These are phyloP conservation scores for Trichechus manatus DNA, from an alignment of 2,113 vertebrate species.

Conservation along the genomic window DNA sequence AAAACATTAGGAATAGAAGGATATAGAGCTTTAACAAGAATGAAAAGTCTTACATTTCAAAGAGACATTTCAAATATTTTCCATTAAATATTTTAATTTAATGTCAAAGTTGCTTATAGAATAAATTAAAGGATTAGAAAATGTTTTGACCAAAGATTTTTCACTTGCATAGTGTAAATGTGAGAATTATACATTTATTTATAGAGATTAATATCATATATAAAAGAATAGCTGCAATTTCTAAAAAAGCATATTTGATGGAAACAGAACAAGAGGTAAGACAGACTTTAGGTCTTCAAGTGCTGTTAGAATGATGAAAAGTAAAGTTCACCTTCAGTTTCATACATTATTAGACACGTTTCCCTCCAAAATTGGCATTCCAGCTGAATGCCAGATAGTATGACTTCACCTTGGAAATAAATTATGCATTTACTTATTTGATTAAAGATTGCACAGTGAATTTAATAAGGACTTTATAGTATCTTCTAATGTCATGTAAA, in stretches of 20 bases:
- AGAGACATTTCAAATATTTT: not conserved
- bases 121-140: not conserved
- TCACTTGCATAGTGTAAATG: not conserved
- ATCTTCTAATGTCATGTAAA: conserved; percentile 70
- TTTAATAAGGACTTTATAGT: conserved; percentile 62
- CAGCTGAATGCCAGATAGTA: not conserved
- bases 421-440: conserved; percentile 74
- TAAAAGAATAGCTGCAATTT: conserved; percentile 16
- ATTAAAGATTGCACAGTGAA: conserved; percentile 60
- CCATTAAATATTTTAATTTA: not conserved
- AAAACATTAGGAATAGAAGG: not conserved
- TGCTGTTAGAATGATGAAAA: conserved; percentile 13
- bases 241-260: not conserved
- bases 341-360: not conserved
- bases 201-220: not conserved
- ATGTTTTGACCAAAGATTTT: not conserved
- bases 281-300: not conserved
- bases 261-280: not conserved
- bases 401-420: conserved; percentile 66
- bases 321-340: not conserved
- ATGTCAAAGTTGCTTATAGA: not conserved
- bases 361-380: conserved; percentile 19
- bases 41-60: not conserved
- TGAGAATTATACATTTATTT: not conserved
- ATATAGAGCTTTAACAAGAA: not conserved